phyloP scores from a whole-genome alignment of 2,888 invertebrate genomes.

The Shargacucullia verbasci region DNA sequence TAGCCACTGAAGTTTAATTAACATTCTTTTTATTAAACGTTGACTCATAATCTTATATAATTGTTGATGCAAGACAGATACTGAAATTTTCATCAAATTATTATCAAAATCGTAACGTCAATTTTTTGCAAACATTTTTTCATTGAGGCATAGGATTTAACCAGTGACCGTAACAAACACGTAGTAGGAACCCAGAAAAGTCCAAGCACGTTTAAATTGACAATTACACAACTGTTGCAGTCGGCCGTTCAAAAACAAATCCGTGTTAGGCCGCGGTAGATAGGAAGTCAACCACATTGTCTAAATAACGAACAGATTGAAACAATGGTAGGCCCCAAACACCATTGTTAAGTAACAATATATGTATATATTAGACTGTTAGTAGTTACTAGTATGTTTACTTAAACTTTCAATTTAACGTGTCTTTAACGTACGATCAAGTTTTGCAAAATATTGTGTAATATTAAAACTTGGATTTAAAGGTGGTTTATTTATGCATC shows the following conservation, averaged over 20 bases:
- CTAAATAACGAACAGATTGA: slow-evolving; percentile 43
- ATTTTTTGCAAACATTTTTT: slow-evolving; percentile 4
- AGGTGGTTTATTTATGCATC: not conserved
- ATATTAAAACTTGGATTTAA: slow-evolving; percentile 17
- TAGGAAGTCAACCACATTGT: slow-evolving; percentile 74
- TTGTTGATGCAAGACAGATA: not conserved
- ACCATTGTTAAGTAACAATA: slow-evolving; percentile 44
- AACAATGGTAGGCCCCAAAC: slow-evolving; percentile 48
- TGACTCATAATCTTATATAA: no score
- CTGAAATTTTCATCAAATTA: not conserved
- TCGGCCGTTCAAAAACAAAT: slow-evolving; percentile 51
- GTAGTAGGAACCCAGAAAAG: slow-evolving; percentile 26
- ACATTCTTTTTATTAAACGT: no score
- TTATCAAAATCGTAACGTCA: not conserved
- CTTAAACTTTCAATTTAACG: slow-evolving; percentile 35
- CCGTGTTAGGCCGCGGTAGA: slow-evolving; percentile 73
- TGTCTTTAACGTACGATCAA: slow-evolving; percentile 10
- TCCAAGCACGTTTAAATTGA: slow-evolving; percentile 37
- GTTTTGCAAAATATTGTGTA: slow-evolving; percentile 10
- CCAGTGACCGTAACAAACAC: slow-evolving; percentile 17
- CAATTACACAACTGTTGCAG: slow-evolving; percentile 65
- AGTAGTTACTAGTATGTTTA: slow-evolving; percentile 42
- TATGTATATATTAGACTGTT: slow-evolving; percentile 27
- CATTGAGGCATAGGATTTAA: not conserved
- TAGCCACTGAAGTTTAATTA: no score